A percentile compares a stretch with the other conserved stretches of the same genome.
These are phyloP conservation scores for Tromatobia lineatoria DNA, from an alignment of 2,888 invertebrate species.

Conservation along the genomic window DNA sequence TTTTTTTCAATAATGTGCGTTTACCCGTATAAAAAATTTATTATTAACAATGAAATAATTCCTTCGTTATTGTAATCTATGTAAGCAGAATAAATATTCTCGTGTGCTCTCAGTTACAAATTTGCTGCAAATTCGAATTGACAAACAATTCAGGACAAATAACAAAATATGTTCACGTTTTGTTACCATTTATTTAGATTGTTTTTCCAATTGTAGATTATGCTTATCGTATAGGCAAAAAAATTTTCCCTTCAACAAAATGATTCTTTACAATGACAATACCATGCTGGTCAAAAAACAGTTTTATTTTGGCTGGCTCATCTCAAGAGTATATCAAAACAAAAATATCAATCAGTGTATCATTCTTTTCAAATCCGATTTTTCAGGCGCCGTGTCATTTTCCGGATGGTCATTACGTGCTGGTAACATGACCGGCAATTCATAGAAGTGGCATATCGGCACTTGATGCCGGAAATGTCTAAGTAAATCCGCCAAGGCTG, in stretches of 20 bases:
- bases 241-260: neutral
- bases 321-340: neutral
- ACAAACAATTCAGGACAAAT: no score
- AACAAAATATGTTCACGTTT: no score
- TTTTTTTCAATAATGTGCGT: no score
- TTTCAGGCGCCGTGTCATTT: neutral
- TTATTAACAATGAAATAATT: neutral
- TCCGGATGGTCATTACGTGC: neutral
- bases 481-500: slow-evolving; percentile 12
- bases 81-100: neutral
- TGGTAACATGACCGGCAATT: neutral
- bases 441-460: neutral
- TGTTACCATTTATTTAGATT: neutral
- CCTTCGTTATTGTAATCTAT: neutral
- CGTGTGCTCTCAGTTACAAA: no score
- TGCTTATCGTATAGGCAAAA: neutral
- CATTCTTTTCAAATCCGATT: neutral
- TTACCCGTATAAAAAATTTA: no score
- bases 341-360: neutral
- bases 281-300: neutral
- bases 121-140: no score
- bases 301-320: neutral
- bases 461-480: neutral
- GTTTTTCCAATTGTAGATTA: neutral
- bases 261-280: neutral